Evolutionary conservation across 2,888 invertebrate species (phyloP).

Genomic region (Chrysolina americana): DNA sequence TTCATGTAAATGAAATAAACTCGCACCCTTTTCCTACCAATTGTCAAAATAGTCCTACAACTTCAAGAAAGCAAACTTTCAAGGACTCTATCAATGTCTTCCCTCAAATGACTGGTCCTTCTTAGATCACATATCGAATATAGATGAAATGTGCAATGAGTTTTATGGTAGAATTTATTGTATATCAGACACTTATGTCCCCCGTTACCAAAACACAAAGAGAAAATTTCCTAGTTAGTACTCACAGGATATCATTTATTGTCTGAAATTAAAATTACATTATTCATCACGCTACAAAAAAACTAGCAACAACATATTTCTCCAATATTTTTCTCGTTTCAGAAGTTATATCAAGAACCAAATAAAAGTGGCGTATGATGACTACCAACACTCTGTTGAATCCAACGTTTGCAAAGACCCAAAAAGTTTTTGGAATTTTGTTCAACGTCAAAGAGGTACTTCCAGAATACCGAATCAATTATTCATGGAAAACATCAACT

Average conservation of each 20-base stretch:
- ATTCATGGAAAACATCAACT: not conserved
- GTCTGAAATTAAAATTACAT: not conserved
- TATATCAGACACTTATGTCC: not conserved
- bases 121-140: constrained; percentile 2
- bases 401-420: not conserved
- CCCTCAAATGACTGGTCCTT: not conserved
- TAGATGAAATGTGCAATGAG: constrained; percentile 5
- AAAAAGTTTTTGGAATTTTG: constrained; percentile 2
- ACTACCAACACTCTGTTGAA: constrained; percentile 16
- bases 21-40: too few species aligned
- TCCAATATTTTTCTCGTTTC: constrained; percentile 1
- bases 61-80: constrained; percentile 6
- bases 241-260: not conserved
- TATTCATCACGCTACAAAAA: constrained; percentile 16
- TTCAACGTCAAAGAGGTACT: not conserved
- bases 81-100: not conserved
- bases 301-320: not conserved
- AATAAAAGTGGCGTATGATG: not conserved
- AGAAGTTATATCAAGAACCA: not conserved
- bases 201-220: not conserved
- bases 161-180: not conserved
- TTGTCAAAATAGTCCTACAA: not conserved
- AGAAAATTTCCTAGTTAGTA: not conserved
- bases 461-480: not conserved
- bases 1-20: constrained; percentile 1